Percentiles rank a stretch among this genome's conserved stretches.
Conservation (phyloP, 1,140 invertebrate species). For the Aphis gossypii region DNA sequence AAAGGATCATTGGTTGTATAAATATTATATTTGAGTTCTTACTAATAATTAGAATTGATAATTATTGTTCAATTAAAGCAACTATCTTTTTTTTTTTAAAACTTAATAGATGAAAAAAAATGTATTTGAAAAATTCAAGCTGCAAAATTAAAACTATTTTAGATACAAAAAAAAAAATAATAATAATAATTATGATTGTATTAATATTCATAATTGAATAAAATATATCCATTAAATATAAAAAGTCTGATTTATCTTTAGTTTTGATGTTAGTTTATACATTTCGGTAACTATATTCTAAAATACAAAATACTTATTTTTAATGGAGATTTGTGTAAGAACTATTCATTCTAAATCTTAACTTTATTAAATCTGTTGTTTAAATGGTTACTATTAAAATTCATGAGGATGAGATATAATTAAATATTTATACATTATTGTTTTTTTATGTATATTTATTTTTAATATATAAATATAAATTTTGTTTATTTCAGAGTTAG, state of each 20-base stretch:
- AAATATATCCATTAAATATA: no score
- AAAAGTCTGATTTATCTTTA: no score
- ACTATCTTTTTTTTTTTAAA: no score
- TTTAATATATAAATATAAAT: not conserved
- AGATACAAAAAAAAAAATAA: not conserved
- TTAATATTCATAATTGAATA: not conserved
- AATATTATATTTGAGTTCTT: no score
- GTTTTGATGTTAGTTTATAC: not conserved
- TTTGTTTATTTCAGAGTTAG: conserved; percentile 71
- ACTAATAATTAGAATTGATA: no score
- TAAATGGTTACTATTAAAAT: no score
- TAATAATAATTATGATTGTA: not conserved
- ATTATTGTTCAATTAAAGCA: no score
- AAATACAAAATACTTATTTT: not conserved
- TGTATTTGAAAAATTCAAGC: no score
- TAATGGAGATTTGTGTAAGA: not conserved
- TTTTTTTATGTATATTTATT: not conserved
- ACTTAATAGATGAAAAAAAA: no score
- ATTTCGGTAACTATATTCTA: not conserved
- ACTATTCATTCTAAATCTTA: not conserved
- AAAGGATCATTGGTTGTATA: no score
- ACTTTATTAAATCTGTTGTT: no score
- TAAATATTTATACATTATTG: not conserved
- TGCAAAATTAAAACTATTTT: not conserved
- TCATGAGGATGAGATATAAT: not conserved